A percentile compares a stretch with the other conserved stretches of the same genome.
Evolutionary conservation across 2,888 invertebrate species (phyloP).

Genomic region (Lasioglossum morio): DNA sequence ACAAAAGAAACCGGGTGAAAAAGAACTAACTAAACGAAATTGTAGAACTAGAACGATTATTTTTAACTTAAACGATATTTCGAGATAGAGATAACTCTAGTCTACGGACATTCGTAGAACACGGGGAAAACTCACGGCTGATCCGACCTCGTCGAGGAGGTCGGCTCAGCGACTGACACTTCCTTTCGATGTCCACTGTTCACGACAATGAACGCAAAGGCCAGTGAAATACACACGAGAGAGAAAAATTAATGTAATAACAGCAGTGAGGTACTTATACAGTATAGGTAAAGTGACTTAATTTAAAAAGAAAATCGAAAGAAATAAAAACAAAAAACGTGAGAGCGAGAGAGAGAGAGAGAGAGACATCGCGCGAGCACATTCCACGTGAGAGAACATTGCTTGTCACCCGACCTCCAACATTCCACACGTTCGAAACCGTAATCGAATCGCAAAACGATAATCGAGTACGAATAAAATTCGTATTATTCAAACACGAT

Average conservation of each 20-base stretch:
- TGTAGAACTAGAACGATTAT: constrained; percentile 56
- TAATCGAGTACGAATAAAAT: constrained; percentile 59
- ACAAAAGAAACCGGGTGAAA: not conserved
- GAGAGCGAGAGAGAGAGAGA: constrained; percentile 17
- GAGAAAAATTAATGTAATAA: constrained; percentile 55
- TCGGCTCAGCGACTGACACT: constrained; percentile 67
- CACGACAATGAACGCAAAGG: constrained; percentile 71
- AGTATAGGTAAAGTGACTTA: constrained; percentile 74
- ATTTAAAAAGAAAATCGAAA: constrained; percentile 54
- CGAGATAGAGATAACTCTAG: constrained; percentile 69
- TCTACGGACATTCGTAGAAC: constrained; percentile 68
- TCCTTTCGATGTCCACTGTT: constrained; percentile 74
- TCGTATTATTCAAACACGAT: constrained; percentile 53
- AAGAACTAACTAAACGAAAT: constrained; percentile 37
- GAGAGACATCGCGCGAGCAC: constrained; percentile 74
- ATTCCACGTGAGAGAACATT: constrained; percentile 74
- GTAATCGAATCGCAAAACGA: constrained; percentile 63
- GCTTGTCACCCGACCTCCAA: constrained; percentile 75
- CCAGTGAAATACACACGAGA: constrained; percentile 73
- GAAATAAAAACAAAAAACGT: not conserved
- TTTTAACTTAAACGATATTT: constrained; percentile 65
- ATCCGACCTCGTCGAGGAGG: constrained; percentile 32
- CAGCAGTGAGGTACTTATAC: constrained; percentile 75
- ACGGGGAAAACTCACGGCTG: constrained; percentile 55
- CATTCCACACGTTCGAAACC: constrained; percentile 75